Percentiles rank a stretch among this genome's conserved stretches.
These are phyloP conservation scores for Xylota sylvarum DNA, from an alignment of 2,888 invertebrate genomes.

Conservation along the genomic window DNA sequence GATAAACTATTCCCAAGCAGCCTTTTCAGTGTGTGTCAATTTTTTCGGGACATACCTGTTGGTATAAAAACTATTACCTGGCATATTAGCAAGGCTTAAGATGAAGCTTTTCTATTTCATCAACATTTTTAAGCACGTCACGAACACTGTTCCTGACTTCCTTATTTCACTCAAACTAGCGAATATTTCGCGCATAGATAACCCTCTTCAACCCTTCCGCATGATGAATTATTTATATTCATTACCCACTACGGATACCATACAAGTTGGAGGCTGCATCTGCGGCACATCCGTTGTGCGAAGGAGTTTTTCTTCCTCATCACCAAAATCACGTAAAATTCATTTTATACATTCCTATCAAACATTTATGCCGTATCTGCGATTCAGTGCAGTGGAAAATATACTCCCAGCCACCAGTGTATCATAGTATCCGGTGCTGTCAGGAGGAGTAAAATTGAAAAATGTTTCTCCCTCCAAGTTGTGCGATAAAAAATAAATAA, in stretches of 20 bases:
- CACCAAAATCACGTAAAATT: conserved; percentile 19
- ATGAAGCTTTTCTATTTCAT: no score
- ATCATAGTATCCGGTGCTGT: neutral
- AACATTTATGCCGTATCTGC: conserved; percentile 22
- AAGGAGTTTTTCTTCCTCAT: neutral
- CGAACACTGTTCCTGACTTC: no score
- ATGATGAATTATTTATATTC: conserved; percentile 27
- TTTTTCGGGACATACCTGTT: no score
- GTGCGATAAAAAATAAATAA: conserved; percentile 4
- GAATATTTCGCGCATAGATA: neutral
- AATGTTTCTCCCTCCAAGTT: neutral
- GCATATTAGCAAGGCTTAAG: no score
- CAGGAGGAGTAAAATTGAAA: conserved; percentile 2
- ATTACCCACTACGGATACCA: conserved; percentile 13
- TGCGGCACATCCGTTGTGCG: neutral
- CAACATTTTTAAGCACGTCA: no score
- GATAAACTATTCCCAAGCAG: no score
- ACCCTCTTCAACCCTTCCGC: neutral
- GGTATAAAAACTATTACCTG: no score
- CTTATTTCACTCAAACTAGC: neutral
- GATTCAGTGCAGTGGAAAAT: conserved; percentile 35
- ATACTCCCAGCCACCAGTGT: neutral
- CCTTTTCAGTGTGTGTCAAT: no score
- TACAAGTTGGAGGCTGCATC: neutral
- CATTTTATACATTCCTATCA: neutral